Percentiles rank a stretch among this genome's conserved stretches.
Evolutionary conservation across 2,888 invertebrate genomes (phyloP).

Genomic region (Dyspetes luteomarginatus): DNA sequence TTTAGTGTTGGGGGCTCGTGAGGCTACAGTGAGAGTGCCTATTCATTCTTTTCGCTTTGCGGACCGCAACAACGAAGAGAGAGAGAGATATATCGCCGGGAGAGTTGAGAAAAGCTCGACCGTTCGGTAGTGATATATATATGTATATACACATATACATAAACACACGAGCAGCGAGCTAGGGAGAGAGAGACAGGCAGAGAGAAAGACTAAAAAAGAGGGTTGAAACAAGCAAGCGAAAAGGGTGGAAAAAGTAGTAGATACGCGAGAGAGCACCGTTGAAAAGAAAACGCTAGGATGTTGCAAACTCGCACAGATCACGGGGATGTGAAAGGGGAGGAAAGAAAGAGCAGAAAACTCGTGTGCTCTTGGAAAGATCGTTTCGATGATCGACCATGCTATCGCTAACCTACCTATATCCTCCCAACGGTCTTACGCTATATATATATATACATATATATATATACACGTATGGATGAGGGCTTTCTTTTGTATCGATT

Average conservation of each 20-base stretch:
- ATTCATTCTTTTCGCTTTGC: constrained; percentile 56
- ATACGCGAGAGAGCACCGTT: constrained; percentile 26
- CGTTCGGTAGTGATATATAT: constrained; percentile 1
- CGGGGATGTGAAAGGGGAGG: not conserved
- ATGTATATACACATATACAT: too few species aligned
- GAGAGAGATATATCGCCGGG: not conserved
- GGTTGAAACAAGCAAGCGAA: constrained; percentile 20
- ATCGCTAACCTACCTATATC: constrained; percentile 40
- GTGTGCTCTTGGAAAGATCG: constrained; percentile 53
- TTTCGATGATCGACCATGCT: constrained; percentile 71
- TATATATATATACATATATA: too few species aligned
- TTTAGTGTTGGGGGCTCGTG: constrained; percentile 31
- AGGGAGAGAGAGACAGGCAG: not conserved
- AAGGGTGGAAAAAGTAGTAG: constrained; percentile 10
- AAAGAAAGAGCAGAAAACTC: constrained; percentile 32
- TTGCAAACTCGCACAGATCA: constrained; percentile 50
- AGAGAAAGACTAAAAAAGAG: not conserved
- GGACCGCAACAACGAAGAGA: constrained; percentile 51
- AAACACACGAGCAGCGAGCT: not conserved
- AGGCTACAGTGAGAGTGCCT: constrained; percentile 43
- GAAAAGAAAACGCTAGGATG: constrained; percentile 49
- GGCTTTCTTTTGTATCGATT: constrained; percentile 33
- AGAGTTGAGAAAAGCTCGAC: constrained; percentile 48
- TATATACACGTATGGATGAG: constrained; percentile 39
- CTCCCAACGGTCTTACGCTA: not conserved